A percentile compares a stretch with the other conserved stretches of the same genome.
phyloP scores from a whole-genome alignment of 2,797 vertebrate species.

The Sebastolobus altivelis region DNA sequence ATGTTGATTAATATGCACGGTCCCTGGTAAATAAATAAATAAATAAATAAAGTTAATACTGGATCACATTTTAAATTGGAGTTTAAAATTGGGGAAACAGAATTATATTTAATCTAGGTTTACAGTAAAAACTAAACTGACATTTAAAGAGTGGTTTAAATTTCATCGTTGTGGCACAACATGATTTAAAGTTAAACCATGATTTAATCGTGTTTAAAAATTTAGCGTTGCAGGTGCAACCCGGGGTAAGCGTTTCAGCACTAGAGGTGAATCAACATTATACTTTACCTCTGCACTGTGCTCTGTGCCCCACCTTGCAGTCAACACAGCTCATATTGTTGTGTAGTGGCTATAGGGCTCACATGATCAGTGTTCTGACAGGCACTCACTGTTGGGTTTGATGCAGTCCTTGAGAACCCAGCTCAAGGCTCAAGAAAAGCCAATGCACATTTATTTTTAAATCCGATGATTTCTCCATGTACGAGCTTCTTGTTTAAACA shows the following conservation, averaged over 20 bases:
- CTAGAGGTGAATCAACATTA: not conserved
- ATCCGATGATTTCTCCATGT: conserved; percentile 6
- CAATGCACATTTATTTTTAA: conserved; percentile 28
- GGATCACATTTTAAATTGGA: no score
- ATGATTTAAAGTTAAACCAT: not conserved
- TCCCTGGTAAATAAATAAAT: no score
- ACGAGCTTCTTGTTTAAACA: conserved; percentile 10
- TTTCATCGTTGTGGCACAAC: not conserved
- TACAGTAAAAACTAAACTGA: no score
- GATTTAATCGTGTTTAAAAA: not conserved
- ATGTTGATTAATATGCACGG: no score
- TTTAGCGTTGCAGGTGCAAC: not conserved
- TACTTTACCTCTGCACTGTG: not conserved
- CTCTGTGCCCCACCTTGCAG: not conserved
- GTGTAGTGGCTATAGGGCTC: not conserved
- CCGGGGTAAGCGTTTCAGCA: not conserved
- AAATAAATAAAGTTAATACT: no score
- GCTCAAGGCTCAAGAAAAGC: conserved; percentile 18
- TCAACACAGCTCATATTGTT: not conserved
- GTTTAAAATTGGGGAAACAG: no score
- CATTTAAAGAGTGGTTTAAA: not conserved
- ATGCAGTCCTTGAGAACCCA: not conserved
- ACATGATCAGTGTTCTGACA: conserved; percentile 22
- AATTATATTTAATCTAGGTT: no score
- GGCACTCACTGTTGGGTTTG: not conserved